Evolutionary conservation across 2,888 invertebrate genomes (phyloP).

Genomic region (Acleris laterana): DNA sequence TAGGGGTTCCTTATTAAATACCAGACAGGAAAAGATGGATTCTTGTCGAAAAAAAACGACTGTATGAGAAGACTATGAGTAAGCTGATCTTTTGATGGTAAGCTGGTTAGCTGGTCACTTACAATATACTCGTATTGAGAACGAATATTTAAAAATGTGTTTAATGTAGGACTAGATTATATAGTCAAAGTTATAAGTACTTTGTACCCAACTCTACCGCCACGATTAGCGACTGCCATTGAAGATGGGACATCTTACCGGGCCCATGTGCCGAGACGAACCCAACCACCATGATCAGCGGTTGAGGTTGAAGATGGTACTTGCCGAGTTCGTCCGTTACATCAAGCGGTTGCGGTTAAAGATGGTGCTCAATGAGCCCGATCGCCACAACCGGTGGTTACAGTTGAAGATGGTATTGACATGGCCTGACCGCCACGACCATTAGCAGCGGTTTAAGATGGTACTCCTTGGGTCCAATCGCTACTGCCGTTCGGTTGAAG

Average conservation of each 20-base stretch:
- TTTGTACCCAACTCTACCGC: not conserved
- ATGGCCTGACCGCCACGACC: constrained; percentile 69
- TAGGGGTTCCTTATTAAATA: not conserved
- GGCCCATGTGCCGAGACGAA: too few relatives aligned
- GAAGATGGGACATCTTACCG: not conserved
- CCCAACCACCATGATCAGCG: constrained; percentile 77
- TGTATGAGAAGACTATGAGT: too few relatives aligned
- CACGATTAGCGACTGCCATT: not conserved
- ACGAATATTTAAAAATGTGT: too few relatives aligned
- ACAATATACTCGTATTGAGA: too few relatives aligned
- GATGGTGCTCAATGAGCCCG: constrained; percentile 43
- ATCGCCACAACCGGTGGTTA: constrained; percentile 84
- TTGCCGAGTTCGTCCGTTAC: too few relatives aligned
- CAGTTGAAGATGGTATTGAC: constrained; percentile 87
- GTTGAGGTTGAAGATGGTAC: constrained; percentile 88
- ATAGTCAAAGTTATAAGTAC: not conserved
- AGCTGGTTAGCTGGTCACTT: too few relatives aligned
- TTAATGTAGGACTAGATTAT: not conserved
- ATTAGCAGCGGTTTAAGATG: constrained; percentile 89
- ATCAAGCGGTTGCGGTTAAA: too few relatives aligned
- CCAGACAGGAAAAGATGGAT: too few relatives aligned
- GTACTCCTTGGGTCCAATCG: constrained; percentile 66
- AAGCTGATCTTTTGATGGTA: too few relatives aligned
- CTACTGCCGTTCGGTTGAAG: constrained; percentile 84
- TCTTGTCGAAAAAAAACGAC: too few relatives aligned